Evolutionary conservation across 2,797 vertebrate species (phyloP), one percentile per base, ranked within the genome.

Genomic region (Tamandua tetradactyla): DNA sequence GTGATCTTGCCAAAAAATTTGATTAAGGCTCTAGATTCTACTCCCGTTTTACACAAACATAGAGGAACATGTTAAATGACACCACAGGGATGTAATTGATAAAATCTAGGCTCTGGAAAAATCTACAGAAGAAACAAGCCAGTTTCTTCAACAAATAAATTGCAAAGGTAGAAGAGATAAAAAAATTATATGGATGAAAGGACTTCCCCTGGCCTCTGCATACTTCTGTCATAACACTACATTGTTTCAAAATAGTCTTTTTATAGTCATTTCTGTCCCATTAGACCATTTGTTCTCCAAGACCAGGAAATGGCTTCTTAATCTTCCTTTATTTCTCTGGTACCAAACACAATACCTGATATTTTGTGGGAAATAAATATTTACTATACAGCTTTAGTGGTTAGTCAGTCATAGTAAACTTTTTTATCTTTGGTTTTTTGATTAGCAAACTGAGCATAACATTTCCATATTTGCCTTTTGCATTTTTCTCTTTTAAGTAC

Each of bases 401-500:
- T 42, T 72, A 40, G 25, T 79, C 17, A 35, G 32, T 64, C 40
- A 44, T 62, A 57, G 37, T 84, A 6, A 37, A 66, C 76, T 72
- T 87, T 93, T 84, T 47, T 52, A 57, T 32, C 78, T 62, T 64
- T 27, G 61, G 87, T 87, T 27, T 87, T 87, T 80, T 78, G 35
- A 76, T 42, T 82, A 76, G 61, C 35, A 82, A 69, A 52, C 47
- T 86, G 55, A 42, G 27, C 13, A 40, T 86, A 57, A n/a, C 44
- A 68, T 61, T 75, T 69, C 37, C 23, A 15, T 82, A 55, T 42
- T 91, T 87, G n/a, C 49, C 42, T 44, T 75, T 68, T 87, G 15
- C 17, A 44, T 27, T 84, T 91, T 84, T 84, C 57, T 72, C 57
- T 91, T 91, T 91, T 85, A n/a, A 93, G 2, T 71, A 66, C 40